Percentiles rank a stretch among this genome's conserved stretches.
These are phyloP conservation scores for Plagiodera versicolora DNA, from an alignment of 2,888 invertebrate species.

Conservation along the genomic window DNA sequence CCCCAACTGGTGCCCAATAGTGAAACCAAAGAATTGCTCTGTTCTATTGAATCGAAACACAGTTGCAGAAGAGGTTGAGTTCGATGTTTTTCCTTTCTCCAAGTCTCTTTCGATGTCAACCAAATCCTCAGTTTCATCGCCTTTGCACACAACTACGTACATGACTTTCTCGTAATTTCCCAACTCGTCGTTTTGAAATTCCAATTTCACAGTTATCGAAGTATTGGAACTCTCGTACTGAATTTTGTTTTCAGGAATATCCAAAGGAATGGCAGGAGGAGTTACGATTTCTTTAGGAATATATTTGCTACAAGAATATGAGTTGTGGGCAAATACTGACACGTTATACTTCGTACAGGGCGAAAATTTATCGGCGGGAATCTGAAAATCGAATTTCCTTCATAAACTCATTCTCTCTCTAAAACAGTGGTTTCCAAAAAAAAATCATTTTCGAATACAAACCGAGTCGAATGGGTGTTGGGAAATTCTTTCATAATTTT, in stretches of 20 bases:
- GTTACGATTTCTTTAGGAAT: not conserved
- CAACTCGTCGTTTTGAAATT: not conserved
- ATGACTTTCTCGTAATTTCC: not conserved
- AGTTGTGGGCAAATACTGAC: not conserved
- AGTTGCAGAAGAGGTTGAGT: not conserved
- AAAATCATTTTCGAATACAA: no score
- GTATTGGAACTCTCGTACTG: not conserved
- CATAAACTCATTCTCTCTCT: no score
- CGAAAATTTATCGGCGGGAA: not conserved
- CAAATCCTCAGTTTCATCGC: not conserved
- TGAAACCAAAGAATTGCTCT: not conserved
- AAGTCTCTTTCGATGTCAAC: not conserved
- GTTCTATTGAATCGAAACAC: constrained; percentile 5
- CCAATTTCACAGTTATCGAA: not conserved
- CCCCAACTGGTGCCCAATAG: constrained; percentile 12
- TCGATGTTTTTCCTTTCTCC: not conserved
- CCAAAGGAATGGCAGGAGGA: constrained; percentile 1
- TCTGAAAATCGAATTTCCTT: no score
- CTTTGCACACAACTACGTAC: constrained; percentile 4
- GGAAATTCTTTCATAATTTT: no score
- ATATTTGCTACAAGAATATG: not conserved
- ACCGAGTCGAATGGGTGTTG: no score
- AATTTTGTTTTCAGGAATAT: not conserved
- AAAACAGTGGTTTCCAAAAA: no score
- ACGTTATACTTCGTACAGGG: not conserved